Base-by-base conservation (phyloP, 1,140 invertebrate genomes). In the Triops longicaudatus region DNA sequence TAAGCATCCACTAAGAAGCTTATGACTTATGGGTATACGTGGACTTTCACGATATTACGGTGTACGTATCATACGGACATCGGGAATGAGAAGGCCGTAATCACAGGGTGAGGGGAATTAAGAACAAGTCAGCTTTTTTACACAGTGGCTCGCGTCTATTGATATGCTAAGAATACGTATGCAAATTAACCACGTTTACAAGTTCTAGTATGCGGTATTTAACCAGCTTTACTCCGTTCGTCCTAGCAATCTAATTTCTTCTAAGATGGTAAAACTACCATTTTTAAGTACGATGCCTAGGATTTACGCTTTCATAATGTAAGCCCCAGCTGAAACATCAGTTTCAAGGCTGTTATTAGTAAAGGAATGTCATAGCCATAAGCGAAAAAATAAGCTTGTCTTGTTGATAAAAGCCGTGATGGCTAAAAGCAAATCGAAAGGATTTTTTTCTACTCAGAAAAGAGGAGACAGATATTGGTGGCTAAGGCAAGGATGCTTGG, bases 131-230 rank as follows among this genome's bases (percentile, higher is more conserved):
- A 17, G 50, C 17, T 63, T 63, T 63, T 22, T 63, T 63, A 63
- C 22, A 22, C 22, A 17, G 50, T 63, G 50, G 50, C 50, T 14
- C 50, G 50, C 50, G 14, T 63, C 50, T 63, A 63, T 63, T 63
- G 50, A 63, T 63, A 63, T 63, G 50, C 50, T 63, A 63, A 63
- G 17, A n/a, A 63, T 63, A 17, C 50, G 14, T 63, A 63, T 63
- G 50, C 50, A 63, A 63, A 63, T 17, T 10, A 63, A 63, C 50
- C 50, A 9, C 17, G 14, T 63, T 63, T 63, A 63, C 50, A 63
- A 63, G 50, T 17, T 63, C 50, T 63, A 22, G 17, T 14, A 63
- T 14, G 14, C 50, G 14, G 22, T 14, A 63, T 63, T 63, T 63
- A 63, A 22, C 50, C 17, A 22, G 14, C 50, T 63, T 17, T 22